Percentiles rank a stretch among this genome's conserved stretches.
These are phyloP conservation scores for Regulus satrapa DNA, from an alignment of 2,113 vertebrate genomes.

Conservation along the genomic window DNA sequence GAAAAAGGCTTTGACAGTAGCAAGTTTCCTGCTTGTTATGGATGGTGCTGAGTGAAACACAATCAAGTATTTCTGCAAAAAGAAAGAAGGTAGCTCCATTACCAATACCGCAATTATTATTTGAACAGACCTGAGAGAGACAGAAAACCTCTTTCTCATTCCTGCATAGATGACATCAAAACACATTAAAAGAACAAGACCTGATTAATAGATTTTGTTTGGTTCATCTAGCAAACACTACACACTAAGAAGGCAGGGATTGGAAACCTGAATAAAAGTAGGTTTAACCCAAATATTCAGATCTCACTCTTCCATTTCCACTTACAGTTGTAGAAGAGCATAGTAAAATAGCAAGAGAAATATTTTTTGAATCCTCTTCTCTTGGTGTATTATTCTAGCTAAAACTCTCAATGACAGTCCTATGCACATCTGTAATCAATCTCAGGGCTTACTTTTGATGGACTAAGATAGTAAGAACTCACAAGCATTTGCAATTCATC, in stretches of 20 bases:
- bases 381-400: not conserved
- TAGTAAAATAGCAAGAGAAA: not conserved
- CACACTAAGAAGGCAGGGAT: not conserved
- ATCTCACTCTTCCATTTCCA: not conserved
- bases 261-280: not conserved
- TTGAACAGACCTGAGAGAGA: not conserved
- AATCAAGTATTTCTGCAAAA: not conserved
- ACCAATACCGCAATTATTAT: not conserved
- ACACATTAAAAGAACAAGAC: not conserved
- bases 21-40: slow-evolving; percentile 39
- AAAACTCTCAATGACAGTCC: not conserved
- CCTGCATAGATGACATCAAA: not conserved
- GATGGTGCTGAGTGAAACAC: not conserved
- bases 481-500: not conserved
- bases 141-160: not conserved
- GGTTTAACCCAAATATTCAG: not conserved
- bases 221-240: slow-evolving; percentile 13
- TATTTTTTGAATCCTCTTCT: not conserved
- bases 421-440: not conserved
- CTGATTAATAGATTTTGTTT: slow-evolving; percentile 11
- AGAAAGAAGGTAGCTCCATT: not conserved
- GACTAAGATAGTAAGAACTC: slow-evolving; percentile 5
- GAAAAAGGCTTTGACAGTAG: slow-evolving; percentile 29
- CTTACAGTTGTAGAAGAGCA: not conserved
- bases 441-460: not conserved